Base-by-base conservation (phyloP, 2,888 invertebrate species). In the Drosophila mercatorum region DNA sequence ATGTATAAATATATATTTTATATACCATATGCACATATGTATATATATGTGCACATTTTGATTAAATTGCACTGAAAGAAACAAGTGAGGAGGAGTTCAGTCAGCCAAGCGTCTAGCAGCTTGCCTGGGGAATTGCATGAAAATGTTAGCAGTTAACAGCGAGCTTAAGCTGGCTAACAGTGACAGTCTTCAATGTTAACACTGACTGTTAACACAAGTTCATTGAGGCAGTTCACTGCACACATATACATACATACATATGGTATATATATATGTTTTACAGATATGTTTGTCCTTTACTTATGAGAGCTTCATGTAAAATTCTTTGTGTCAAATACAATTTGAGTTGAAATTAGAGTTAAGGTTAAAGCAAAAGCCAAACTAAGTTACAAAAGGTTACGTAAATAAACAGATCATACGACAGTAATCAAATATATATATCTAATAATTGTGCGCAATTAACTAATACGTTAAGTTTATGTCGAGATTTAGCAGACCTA, bases 221-320 rank as follows among this genome's bases (percentile, higher is more conserved):
- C 22, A 22, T 22, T 22, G 2, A 22, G 22, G 44, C 36, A 55
- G 36, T 41, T n/a, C 11, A 41, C 14, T 44, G n/a, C 6, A 34
- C 12, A 47, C 10, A 47, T 14, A 49, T 58, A 61, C 34, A 59
- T 46, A 36, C 34, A 31, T 38, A 56, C n/a, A 71, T 66, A 59
- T 75, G 76, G 61, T 64, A 46, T 11, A 31, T 64, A 62, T 61
- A 61, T 73, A 72, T n/a, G n/a, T 58, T 64, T 77, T 62, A 65
- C 49, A 73, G 76, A 76, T 76, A 76, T 76, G 76, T 77, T 76
- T 77, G 40, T 60, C 52, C 59, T 57, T 68, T 75, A 75, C 46
- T 66, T 47, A 28, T 47, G 38, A 38, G 36, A 57, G 43, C 17
- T 43, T 51, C 10, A 8, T 62, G 43, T 31, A 40, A 65, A 65